A percentile compares a stretch with the other conserved stretches of the same genome.
Evolutionary conservation across 2,113 vertebrate genomes (phyloP).

Genomic region (Gorilla gorilla): DNA sequence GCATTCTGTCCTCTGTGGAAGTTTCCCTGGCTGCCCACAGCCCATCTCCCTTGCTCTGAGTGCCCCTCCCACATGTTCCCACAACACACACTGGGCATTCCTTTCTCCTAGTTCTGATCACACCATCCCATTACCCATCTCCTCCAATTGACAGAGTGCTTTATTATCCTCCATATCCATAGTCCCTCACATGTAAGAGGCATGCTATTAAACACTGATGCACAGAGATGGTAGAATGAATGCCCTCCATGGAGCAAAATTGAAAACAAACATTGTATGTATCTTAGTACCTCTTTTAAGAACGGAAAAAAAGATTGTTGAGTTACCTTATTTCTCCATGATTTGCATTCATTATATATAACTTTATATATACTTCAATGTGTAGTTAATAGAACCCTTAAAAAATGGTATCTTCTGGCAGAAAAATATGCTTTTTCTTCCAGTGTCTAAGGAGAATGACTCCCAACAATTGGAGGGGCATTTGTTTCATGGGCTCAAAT

Average conservation of each 20-base stretch:
- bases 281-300: background rate
- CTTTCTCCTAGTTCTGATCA: background rate
- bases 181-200: background rate
- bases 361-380: background rate
- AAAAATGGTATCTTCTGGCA: conserved; percentile 35
- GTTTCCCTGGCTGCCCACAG: background rate
- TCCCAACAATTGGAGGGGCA: background rate
- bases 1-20: background rate
- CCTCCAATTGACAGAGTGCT: background rate
- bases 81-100: background rate
- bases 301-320: background rate
- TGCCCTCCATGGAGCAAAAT: background rate
- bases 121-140: background rate
- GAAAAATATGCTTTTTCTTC: background rate
- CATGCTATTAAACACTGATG: background rate
- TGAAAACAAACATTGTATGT: background rate
- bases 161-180: background rate
- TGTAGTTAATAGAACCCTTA: background rate
- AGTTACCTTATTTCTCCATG: background rate
- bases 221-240: background rate
- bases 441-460: background rate
- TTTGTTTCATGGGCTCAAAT: background rate
- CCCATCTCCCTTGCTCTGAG: no score
- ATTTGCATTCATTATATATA: background rate
- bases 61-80: background rate